These are phyloP conservation scores for Cephalopterus ornatus DNA, from an alignment of 2,113 vertebrate genomes.

Conservation along the genomic window DNA sequence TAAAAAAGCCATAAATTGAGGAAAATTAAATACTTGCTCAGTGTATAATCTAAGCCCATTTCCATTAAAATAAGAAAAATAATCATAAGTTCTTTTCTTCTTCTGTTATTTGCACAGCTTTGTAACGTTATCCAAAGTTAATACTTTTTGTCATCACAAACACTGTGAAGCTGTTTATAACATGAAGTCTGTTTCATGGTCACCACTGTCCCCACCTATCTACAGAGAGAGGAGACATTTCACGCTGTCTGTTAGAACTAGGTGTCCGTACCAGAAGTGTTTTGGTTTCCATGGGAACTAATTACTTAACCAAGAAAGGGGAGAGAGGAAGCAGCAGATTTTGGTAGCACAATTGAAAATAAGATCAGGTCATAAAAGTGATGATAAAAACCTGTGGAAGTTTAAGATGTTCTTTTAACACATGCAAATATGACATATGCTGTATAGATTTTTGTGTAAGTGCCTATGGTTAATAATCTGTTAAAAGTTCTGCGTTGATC, in stretches of 20 bases:
- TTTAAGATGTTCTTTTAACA: neutral
- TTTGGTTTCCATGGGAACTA: slow-evolving; percentile 8
- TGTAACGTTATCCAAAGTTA: neutral
- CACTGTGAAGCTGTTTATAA: neutral
- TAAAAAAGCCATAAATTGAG: neutral
- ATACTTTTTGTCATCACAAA: neutral
- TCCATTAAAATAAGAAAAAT: neutral
- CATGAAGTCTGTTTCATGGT: neutral
- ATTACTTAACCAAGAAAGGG: neutral
- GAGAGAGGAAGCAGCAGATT: neutral
- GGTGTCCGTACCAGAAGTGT: neutral
- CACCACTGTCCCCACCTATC: neutral
- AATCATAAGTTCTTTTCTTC: fast-evolving
- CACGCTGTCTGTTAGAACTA: fast-evolving
- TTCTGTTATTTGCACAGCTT: neutral
- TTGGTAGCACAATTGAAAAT: neutral
- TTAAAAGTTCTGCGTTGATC: neutral
- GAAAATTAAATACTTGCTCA: neutral
- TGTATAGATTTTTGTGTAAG: neutral
- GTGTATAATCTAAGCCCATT: neutral
- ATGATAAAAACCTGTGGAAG: neutral
- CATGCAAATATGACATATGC: fast-evolving
- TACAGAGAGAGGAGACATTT: neutral
- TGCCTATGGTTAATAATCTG: fast-evolving
- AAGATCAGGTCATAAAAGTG: neutral